Base-by-base conservation (phyloP, 2,113 vertebrate species). In the Mohoua ochrocephala region DNA sequence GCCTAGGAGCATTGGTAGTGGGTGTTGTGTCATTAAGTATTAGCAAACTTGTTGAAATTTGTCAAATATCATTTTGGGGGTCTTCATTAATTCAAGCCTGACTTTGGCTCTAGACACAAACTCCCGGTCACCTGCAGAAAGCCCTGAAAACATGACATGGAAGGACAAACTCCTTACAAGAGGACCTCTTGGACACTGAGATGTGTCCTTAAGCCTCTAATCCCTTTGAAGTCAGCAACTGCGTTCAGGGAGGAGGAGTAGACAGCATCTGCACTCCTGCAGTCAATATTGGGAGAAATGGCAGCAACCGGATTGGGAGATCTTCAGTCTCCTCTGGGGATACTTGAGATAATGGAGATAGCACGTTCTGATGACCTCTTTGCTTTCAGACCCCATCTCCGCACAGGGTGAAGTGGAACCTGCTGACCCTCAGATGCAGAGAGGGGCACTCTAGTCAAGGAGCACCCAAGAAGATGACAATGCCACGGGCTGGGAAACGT, bases 271-370 rank as follows among this genome's bases (percentile, higher is more conserved):
- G 15, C 22, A 49, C 28, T 31, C 30, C 69, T 85, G n/a, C 9
- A 35, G 31, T 30, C 42, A 56, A 0, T 37, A 35, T 0, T 2
- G 2, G 1, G 28, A 21, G 45, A 88, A 93, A 85, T 11, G 4
- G 30, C 35, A 87, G 71, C 35, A 76, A 5, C 7, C 64, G 49
- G 13, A 10, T 1, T 86, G n/a, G 33, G 27, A 86, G 22, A 52
- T 14, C 17, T 92, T 91, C 31, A 73, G 0, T 53, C 20, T 91
- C 41, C 64, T 74, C 22, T 26, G 33, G 52, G 23, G 22, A 54
- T 59, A 16, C 31, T 71, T 52, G 42, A 75, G 35, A 54, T 15
- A 59, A 21, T 19, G 27, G 23, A 87, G 7, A 23, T 33, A 30
- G 21, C 13, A 54, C 0, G 0, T 52, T 67, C 42, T 33, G 28